Conservation (phyloP, 2,113 vertebrate genomes). For the Chloropsis hardwickii region DNA sequence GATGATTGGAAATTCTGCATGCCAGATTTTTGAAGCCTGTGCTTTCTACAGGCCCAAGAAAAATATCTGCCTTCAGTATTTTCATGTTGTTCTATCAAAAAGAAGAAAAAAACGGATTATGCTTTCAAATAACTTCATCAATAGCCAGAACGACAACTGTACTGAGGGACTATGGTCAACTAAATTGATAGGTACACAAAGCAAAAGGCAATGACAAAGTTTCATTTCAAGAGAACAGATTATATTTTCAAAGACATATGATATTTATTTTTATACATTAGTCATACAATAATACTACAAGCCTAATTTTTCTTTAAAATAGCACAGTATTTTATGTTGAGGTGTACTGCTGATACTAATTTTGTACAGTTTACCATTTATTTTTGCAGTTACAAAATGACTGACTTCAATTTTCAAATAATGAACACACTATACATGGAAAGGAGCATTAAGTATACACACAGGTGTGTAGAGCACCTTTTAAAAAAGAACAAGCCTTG, state of each 20-base stretch:
- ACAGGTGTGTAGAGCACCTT: neutral
- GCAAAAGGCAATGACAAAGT: neutral
- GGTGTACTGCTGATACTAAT: neutral
- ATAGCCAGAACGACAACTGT: neutral
- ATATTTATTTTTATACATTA: slow-evolving; percentile 31
- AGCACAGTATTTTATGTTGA: neutral
- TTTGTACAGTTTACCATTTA: neutral
- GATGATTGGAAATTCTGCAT: neutral
- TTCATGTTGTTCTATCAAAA: neutral
- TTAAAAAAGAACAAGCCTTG: neutral
- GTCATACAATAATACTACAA: slow-evolving; percentile 15
- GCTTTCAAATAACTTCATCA: neutral
- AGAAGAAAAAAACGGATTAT: neutral
- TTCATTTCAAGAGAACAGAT: neutral
- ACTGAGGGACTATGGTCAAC: neutral
- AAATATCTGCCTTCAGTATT: neutral
- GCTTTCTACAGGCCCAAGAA: neutral
- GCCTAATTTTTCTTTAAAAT: slow-evolving; percentile 16
- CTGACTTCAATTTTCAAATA: neutral
- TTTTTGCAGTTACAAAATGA: neutral
- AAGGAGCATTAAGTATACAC: neutral
- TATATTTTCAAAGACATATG: neutral
- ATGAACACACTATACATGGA: neutral
- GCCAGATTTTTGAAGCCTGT: neutral
- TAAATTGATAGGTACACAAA: neutral